Evolutionary conservation across 2,888 invertebrate species (phyloP).

Genomic region (Eupelmus urozonus): DNA sequence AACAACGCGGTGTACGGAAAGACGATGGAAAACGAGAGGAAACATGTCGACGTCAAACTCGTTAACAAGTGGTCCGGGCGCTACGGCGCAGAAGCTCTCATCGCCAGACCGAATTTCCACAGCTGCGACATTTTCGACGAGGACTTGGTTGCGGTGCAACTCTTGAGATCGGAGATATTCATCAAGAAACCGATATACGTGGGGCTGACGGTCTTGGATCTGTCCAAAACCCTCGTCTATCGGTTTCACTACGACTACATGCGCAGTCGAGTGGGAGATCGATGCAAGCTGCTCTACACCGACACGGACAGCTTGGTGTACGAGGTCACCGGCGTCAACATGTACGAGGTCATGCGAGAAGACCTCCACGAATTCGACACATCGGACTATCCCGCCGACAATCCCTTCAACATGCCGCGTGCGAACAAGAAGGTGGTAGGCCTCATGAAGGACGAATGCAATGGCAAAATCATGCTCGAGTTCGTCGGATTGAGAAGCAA

Average conservation of each 20-base stretch:
- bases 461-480: not conserved
- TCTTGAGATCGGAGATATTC: slow-evolving; percentile 66
- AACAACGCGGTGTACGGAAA: slow-evolving; percentile 72
- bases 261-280: not conserved
- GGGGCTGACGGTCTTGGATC: slow-evolving; percentile 34
- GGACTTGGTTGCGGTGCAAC: slow-evolving; percentile 62
- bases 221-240: slow-evolving; percentile 14
- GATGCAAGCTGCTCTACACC: no score
- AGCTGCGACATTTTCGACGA: slow-evolving; percentile 66
- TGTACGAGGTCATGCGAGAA: no score
- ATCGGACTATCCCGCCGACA: no score
- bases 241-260: slow-evolving; percentile 18
- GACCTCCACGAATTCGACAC: no score
- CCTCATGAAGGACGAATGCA: slow-evolving; percentile 7
- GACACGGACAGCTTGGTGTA: not conserved
- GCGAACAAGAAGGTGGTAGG: not conserved
- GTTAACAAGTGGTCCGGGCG: no score
- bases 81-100: not conserved
- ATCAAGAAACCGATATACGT: slow-evolving; percentile 69
- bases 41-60: slow-evolving; percentile 71
- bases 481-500: not conserved
- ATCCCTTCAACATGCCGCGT: not conserved
- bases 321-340: no score
- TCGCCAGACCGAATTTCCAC: slow-evolving; percentile 65
- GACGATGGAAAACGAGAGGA: slow-evolving; percentile 75